These are phyloP conservation scores for Artibeus jamaicensis DNA, from an alignment of 2,797 vertebrate genomes.

Conservation along the genomic window DNA sequence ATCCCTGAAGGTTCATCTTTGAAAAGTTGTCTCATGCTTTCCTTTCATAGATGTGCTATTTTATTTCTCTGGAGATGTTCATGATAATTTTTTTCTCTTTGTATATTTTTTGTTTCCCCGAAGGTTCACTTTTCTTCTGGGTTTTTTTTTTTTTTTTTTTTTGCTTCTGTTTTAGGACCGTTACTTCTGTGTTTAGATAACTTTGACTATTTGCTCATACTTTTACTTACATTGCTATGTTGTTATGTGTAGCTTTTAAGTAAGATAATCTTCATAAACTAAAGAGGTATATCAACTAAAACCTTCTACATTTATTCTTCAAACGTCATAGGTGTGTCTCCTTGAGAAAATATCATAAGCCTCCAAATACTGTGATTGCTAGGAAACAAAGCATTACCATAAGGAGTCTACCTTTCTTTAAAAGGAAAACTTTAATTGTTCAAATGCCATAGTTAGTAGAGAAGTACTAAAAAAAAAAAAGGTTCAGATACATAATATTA, in stretches of 20 bases:
- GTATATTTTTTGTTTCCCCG: background rate
- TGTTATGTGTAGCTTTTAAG: background rate
- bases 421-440: slow-evolving; percentile 39
- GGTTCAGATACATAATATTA: background rate
- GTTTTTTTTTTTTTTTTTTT: background rate
- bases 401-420: slow-evolving; percentile 17
- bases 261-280: background rate
- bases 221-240: rapidly evolving
- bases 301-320: slow-evolving; percentile 36
- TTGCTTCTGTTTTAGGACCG: background rate
- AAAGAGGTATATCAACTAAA: background rate
- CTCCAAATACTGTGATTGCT: slow-evolving; percentile 33
- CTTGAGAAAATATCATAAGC: slow-evolving; percentile 42
- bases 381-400: slow-evolving; percentile 26
- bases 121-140: background rate
- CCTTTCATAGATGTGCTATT: background rate
- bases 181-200: background rate
- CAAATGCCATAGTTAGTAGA: background rate
- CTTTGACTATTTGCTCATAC: background rate
- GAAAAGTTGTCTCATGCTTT: background rate
- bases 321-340: slow-evolving; percentile 1
- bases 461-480: background rate
- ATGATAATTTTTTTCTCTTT: background rate
- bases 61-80: background rate
- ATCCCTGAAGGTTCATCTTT: background rate